Percentiles rank a stretch among this genome's conserved stretches.
Conservation (phyloP, 1,140 invertebrate genomes). For the Pseudomyrmex gracilis region DNA sequence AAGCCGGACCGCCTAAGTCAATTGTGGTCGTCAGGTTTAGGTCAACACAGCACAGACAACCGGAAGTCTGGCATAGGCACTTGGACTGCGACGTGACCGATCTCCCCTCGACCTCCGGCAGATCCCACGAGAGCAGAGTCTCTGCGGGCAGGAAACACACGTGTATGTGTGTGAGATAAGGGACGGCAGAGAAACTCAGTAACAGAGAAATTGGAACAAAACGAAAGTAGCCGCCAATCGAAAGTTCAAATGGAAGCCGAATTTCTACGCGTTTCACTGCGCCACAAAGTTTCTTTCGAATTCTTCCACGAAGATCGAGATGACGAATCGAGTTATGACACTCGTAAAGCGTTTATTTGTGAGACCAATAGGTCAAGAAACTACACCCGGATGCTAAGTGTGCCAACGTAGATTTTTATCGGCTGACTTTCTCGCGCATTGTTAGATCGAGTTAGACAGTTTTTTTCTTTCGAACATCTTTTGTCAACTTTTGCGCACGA, state of each 20-base stretch:
- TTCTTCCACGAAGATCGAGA: neutral
- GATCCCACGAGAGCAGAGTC: conserved; percentile 80
- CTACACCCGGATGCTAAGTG: conserved; percentile 37
- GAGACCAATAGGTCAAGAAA: neutral
- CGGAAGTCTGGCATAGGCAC: conserved; percentile 82
- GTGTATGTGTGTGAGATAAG: conserved; percentile 40
- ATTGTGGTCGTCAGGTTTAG: conserved; percentile 83
- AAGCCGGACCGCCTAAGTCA: conserved; percentile 85
- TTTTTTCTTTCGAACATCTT: neutral
- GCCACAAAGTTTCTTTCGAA: conserved; percentile 41
- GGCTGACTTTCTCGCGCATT: conserved; percentile 62
- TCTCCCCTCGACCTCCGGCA: conserved; percentile 78
- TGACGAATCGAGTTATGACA: conserved; percentile 48
- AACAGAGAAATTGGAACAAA: conserved; percentile 71
- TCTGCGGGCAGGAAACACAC: conserved; percentile 69
- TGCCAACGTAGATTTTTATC: conserved; percentile 47
- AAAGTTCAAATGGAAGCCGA: conserved; percentile 65
- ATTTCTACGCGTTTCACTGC: conserved; percentile 60
- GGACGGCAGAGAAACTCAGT: conserved; percentile 69
- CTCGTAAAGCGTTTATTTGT: neutral
- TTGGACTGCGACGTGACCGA: conserved; percentile 81
- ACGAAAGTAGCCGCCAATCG: conserved; percentile 71
- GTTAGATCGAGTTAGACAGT: conserved; percentile 10
- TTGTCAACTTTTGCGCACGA: neutral
- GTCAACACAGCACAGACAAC: conserved; percentile 84